These are phyloP conservation scores for Parochlus steinenii DNA, from an alignment of 2,888 invertebrate genomes.

Conservation along the genomic window DNA sequence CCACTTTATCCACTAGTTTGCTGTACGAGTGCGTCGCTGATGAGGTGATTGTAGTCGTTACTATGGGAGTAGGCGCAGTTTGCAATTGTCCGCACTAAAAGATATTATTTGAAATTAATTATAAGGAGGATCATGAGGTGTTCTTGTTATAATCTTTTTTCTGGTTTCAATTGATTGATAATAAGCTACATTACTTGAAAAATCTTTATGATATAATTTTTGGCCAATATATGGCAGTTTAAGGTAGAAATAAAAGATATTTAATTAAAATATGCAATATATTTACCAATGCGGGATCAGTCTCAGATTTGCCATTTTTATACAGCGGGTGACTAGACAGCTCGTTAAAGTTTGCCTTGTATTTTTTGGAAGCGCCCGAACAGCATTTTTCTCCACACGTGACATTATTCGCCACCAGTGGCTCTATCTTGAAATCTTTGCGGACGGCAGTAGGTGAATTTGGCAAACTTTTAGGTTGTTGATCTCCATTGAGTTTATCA, in stretches of 20 bases:
- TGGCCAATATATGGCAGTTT: no score
- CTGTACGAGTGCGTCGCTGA: constrained; percentile 18
- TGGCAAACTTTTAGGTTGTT: constrained; percentile 32
- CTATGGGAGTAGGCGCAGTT: constrained; percentile 9
- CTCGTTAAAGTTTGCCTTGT: constrained; percentile 10
- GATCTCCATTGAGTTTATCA: constrained; percentile 17
- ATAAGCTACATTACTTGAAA: no score
- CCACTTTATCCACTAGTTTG: constrained; percentile 2
- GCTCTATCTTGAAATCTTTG: constrained; percentile 16
- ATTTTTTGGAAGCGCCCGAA: constrained; percentile 3
- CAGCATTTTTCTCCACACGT: constrained; percentile 1
- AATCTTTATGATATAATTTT: no score
- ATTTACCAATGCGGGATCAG: constrained; percentile 14
- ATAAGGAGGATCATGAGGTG: no score
- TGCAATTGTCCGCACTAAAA: constrained; percentile 16
- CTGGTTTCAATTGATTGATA: no score
- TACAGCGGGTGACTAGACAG: constrained; percentile 42
- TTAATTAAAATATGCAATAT: constrained; percentile 26
- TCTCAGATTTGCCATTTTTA: constrained; percentile 19
- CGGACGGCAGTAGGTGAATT: constrained; percentile 34
- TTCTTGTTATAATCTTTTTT: no score
- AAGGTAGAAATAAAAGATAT: constrained; percentile 24
- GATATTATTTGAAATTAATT: no score
- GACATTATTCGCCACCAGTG: not conserved
- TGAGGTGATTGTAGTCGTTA: constrained; percentile 17